Evolutionary conservation across 2,888 invertebrate species (phyloP), one percentile per base, ranked within the genome.

Genomic region (Drosophila eohydei): DNA sequence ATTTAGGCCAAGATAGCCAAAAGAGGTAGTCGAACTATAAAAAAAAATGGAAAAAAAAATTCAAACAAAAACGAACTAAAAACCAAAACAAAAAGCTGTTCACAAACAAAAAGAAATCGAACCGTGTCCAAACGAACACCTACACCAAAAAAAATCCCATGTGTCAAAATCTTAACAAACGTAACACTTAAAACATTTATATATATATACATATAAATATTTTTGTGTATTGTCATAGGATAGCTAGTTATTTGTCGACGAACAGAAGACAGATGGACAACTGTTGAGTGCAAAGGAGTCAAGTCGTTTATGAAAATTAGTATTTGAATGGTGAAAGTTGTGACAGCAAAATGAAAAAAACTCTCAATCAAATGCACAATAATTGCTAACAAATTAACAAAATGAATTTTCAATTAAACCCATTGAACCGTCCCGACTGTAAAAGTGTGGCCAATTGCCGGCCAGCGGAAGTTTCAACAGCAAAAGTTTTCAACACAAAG

Each of bases 341-440:
- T 59, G 68, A 66, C 70, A 68, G 65, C 76, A 41, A 63, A 48
- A 57, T 6, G 4, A 12, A n/a, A 46, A 46, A 48, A 30, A 48
- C 51, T 62, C 66, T 71, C 71, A 80, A 78, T 74, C 67, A 75
- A 81, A 71, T 82, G 77, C 65, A 64, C 30, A 64, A 65, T 80
- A 80, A 81, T 80, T 81, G 80, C 65, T 43, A 63, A 62, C 77
- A 83, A 81, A 83, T 83, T 83, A 80, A 74, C 67, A 58, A 83
- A 80, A 77, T 83, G 63, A 82, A 72, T 75, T 80, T 70, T 71
- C 80, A 79, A 80, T 80, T 67, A 79, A 46, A 21, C 21, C 58
- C 74, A 74, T 78, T 74, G 61, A 67, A 56, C 67, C 30, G 59
- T 16, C 12, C 21, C 16, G 48, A 43, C 41, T 36, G 75, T 63